Conservation (phyloP, 1,140 invertebrate genomes). For the Sesamia nonagrioides region DNA sequence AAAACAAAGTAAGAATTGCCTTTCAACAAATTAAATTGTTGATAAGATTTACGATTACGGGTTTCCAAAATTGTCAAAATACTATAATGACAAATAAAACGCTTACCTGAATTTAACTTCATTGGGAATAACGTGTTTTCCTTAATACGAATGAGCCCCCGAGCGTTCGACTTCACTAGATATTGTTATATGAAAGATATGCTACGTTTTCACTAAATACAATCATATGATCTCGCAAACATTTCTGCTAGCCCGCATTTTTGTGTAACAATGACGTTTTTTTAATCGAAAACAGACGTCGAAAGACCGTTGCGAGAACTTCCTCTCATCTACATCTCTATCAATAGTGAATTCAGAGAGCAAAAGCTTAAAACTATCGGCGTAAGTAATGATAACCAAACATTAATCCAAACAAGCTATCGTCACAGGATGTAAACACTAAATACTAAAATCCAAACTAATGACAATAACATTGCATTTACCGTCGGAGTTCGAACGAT, state of each 20-base stretch:
- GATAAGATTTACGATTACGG: not conserved
- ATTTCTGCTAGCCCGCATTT: constrained; percentile 59
- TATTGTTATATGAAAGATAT: not conserved
- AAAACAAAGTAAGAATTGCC: not conserved
- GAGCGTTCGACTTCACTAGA: not conserved
- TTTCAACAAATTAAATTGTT: constrained; percentile 4
- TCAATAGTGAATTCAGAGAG: constrained; percentile 70
- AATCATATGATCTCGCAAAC: constrained; percentile 82
- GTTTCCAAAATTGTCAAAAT: not conserved
- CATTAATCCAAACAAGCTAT: constrained; percentile 75
- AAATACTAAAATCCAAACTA: constrained; percentile 85
- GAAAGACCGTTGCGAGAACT: constrained; percentile 80
- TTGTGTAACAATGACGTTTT: constrained; percentile 47
- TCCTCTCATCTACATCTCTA: constrained; percentile 70
- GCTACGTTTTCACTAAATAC: constrained; percentile 66
- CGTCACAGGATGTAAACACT: constrained; percentile 83
- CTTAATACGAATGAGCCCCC: not conserved
- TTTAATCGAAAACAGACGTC: constrained; percentile 33
- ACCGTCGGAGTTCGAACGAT: constrained; percentile 88
- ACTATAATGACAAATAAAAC: constrained; percentile 33
- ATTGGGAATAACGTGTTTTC: constrained; percentile 50
- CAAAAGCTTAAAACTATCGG: constrained; percentile 81
- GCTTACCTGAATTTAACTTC: constrained; percentile 49
- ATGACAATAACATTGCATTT: constrained; percentile 87
- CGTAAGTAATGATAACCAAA: constrained; percentile 79